A percentile compares a stretch with the other conserved stretches of the same genome.
These are phyloP conservation scores for Atta texana DNA, from an alignment of 1,140 invertebrate genomes.

Conservation along the genomic window DNA sequence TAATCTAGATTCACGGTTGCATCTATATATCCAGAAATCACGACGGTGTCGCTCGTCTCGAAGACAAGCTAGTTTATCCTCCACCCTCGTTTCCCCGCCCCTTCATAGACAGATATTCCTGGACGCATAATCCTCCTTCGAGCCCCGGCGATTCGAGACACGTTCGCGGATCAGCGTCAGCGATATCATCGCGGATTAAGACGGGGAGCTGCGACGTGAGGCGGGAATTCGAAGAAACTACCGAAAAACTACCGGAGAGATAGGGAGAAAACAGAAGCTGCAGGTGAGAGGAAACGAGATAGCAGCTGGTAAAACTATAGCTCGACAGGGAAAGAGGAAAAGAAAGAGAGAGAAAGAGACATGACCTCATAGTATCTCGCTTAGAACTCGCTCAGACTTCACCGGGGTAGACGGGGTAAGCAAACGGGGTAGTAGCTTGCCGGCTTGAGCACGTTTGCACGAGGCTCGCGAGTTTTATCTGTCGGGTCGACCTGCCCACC, in stretches of 20 bases:
- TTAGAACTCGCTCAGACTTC: constrained; percentile 22
- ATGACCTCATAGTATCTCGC: constrained; percentile 56
- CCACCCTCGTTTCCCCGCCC: neutral
- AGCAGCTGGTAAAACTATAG: neutral
- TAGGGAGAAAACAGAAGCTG: constrained; percentile 30
- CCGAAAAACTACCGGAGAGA: constrained; percentile 25
- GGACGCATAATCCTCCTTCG: constrained; percentile 64
- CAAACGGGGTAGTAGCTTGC: neutral
- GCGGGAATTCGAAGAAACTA: constrained; percentile 19
- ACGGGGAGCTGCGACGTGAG: constrained; percentile 21
- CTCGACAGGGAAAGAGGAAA: neutral
- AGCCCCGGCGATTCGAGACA: constrained; percentile 69
- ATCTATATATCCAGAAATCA: constrained; percentile 56
- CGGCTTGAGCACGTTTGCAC: constrained; percentile 56
- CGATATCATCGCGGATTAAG: constrained; percentile 66
- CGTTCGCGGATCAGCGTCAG: constrained; percentile 67
- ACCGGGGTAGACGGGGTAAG: neutral
- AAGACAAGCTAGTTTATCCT: constrained; percentile 52
- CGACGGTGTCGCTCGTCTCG: constrained; percentile 30
- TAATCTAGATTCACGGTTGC: constrained; percentile 53
- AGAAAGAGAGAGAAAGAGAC: neutral
- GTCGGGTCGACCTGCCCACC: constrained; percentile 61
- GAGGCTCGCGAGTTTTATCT: constrained; percentile 67
- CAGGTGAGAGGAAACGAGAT: constrained; percentile 22
- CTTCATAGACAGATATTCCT: constrained; percentile 48